Base-by-base conservation (phyloP, 2,113 vertebrate genomes). In the Ammodytes dubius region DNA sequence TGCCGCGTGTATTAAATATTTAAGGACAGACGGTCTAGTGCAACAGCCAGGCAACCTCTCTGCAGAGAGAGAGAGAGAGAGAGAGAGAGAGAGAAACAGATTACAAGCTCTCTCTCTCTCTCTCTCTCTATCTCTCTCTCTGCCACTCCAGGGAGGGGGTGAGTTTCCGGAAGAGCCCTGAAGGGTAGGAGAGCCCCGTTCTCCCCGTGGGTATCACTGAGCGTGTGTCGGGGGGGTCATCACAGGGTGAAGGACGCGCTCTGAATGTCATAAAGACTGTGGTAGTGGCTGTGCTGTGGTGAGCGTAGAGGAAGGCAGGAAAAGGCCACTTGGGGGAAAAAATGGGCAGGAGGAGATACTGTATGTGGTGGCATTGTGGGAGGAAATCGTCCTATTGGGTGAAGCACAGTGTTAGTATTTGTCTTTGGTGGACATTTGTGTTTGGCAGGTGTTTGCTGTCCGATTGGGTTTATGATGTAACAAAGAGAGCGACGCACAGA, bases 1-100 rank as follows among this genome's bases (percentile, higher is more conserved):
- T 27, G 81, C 66, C 3, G 69, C 52, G 72, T 59, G 74, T 90
- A 95, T 95, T 83, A 95, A 95, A 95, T 93, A 95, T 95, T 95
- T 92, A 95, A 84, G 89, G 81, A 69, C 67, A 89, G 84, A 66
- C 72, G 13, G 59, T 82, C 83, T 94, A 74, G 69, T 88, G 89
- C 88, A 93, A 91, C 86, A 87, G 85, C 64, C 82, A 54, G 10
- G 82, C 84, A 91, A 93, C 83, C 73, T 63, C 68, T 82, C 52
- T 73, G 70, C 53, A 56, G 52, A 80, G 68, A 69, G 67, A 74
- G 68, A 75, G 69, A 57, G 35, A 63, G 35, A 58, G 47, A 39
- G 7, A 70, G 71, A 57, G 75, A 77, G 56, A 68, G 5, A 54
- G 27, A 27, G 27, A 27, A 27, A 27, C 27, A 27, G 27, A 27